Percentiles rank a stretch among this genome's conserved stretches.
These are phyloP conservation scores for Hydrotaea cyrtoneurina DNA, from an alignment of 2,888 invertebrate species.

Conservation along the genomic window DNA sequence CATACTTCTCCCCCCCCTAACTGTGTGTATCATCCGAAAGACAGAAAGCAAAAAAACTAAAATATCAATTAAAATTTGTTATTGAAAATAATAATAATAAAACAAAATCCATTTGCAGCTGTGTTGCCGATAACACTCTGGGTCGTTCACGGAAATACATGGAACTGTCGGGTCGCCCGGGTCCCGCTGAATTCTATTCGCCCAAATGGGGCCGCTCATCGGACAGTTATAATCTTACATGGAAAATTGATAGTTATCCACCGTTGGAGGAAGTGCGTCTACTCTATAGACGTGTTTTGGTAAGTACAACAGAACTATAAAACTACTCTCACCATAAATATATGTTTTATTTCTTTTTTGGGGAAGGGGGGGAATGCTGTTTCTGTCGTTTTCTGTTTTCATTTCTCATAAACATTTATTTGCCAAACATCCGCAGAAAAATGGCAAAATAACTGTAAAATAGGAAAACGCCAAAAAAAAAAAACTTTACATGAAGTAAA, in stretches of 20 bases:
- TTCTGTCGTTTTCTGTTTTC: slow-evolving; percentile 19
- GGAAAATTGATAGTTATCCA: slow-evolving; percentile 88
- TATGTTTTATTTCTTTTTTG: not conserved
- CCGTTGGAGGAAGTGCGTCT: slow-evolving; percentile 87
- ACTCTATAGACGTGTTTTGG: slow-evolving; percentile 86
- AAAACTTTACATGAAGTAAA: not conserved
- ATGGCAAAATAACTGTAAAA: not conserved
- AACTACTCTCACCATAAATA: not conserved
- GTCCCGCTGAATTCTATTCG: slow-evolving; percentile 86
- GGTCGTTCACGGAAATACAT: slow-evolving; percentile 87
- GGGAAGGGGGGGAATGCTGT: not conserved
- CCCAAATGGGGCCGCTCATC: slow-evolving; percentile 84
- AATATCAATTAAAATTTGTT: slow-evolving; percentile 36
- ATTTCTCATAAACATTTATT: slow-evolving; percentile 61
- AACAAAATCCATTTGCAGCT: slow-evolving; percentile 79
- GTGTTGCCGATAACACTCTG: slow-evolving; percentile 86
- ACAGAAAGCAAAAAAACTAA: no score
- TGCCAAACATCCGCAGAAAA: slow-evolving; percentile 38
- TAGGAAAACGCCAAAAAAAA: not conserved
- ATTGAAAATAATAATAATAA: slow-evolving; percentile 48
- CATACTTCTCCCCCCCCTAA: not conserved
- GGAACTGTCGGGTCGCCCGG: slow-evolving; percentile 87
- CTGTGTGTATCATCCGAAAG: not conserved
- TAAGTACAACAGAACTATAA: slow-evolving; percentile 74
- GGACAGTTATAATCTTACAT: slow-evolving; percentile 85